phyloP scores from a whole-genome alignment of 2,797 vertebrate species.

The Centropyge bicolor region DNA sequence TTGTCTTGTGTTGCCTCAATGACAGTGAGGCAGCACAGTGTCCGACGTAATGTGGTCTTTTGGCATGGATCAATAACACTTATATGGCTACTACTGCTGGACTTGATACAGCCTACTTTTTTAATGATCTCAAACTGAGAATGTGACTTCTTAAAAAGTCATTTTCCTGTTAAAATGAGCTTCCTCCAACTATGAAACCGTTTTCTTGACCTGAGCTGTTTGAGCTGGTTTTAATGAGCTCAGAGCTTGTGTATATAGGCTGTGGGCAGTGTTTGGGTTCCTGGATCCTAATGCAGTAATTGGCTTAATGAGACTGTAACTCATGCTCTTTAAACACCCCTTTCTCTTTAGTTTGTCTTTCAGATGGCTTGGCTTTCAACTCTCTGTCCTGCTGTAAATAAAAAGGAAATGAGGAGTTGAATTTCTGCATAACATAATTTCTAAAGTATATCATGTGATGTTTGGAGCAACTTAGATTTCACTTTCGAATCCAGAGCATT shows the following conservation, averaged over 20 bases:
- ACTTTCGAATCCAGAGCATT: neutral
- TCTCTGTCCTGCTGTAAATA: conserved; percentile 16
- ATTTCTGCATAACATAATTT: conserved; percentile 9
- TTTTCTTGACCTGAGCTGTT: conserved; percentile 40
- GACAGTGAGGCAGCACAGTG: conserved; percentile 6
- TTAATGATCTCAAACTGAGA: conserved; percentile 28
- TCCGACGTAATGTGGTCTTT: conserved; percentile 24
- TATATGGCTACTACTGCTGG: conserved; percentile 11
- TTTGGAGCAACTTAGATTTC: conserved; percentile 1
- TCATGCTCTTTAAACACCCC: conserved; percentile 51
- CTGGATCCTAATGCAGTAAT: conserved; percentile 58
- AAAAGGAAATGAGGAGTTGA: neutral
- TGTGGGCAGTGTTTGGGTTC: conserved; percentile 43
- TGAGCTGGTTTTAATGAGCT: conserved; percentile 69
- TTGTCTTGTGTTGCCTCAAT: conserved; percentile 18
- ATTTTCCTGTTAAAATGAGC: conserved; percentile 29
- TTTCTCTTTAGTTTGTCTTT: conserved; percentile 38
- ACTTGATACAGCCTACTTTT: conserved; percentile 22
- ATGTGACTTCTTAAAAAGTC: conserved; percentile 38
- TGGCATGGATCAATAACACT: conserved; percentile 33
- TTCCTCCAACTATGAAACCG: neutral
- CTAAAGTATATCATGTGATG: conserved; percentile 1
- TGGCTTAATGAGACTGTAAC: conserved; percentile 63
- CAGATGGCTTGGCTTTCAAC: conserved; percentile 28
- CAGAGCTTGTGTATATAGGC: conserved; percentile 35